phyloP scores from a whole-genome alignment of 2,888 invertebrate genomes.

The Diadromus collaris region DNA sequence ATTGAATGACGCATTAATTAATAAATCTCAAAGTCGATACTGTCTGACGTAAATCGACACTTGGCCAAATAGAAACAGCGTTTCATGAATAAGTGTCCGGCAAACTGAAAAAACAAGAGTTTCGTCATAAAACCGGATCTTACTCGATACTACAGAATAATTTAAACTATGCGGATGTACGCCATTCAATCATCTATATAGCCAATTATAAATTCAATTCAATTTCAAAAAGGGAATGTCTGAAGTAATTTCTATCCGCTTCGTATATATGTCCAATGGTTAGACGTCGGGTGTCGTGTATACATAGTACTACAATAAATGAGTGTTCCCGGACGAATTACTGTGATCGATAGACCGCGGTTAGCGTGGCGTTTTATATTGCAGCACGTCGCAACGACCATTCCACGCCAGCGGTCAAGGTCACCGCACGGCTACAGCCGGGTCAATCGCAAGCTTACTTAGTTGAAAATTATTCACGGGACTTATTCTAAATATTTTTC shows the following conservation, averaged over 20 bases:
- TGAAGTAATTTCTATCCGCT: background rate
- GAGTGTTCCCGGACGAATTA: background rate
- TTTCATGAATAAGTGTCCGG: background rate
- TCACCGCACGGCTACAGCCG: background rate
- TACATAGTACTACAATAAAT: background rate
- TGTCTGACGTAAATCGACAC: background rate
- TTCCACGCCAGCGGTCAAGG: conserved; percentile 46
- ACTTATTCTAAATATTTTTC: no score
- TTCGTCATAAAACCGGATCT: background rate
- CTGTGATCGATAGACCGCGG: conserved; percentile 13
- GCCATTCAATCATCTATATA: background rate
- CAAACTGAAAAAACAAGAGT: background rate
- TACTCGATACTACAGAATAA: background rate
- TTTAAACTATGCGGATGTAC: background rate
- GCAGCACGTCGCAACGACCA: background rate
- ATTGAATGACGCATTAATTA: background rate
- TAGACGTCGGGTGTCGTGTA: background rate
- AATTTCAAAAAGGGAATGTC: background rate
- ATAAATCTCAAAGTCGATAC: background rate
- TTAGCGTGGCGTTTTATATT: conserved; percentile 18
- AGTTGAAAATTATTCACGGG: background rate
- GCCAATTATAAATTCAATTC: background rate
- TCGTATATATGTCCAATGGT: background rate
- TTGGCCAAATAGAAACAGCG: background rate
- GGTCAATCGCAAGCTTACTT: background rate